Evolutionary conservation across 2,113 vertebrate genomes (phyloP).

Genomic region (Crypturellus undulatus): DNA sequence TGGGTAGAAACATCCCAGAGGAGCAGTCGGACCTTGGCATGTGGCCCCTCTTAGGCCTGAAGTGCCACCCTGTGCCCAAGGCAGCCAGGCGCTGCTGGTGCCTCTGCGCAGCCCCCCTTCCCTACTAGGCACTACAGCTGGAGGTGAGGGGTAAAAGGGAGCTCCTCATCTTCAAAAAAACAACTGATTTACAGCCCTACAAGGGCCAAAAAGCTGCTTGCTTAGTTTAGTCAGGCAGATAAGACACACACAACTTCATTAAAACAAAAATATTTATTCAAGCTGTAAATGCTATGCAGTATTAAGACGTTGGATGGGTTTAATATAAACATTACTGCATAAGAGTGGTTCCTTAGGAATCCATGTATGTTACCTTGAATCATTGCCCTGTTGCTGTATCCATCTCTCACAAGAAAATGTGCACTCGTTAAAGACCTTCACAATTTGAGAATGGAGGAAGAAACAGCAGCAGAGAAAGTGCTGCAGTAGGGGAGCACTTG

Average conservation of each 20-base stretch:
- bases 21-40: no score
- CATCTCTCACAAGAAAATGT: slow-evolving; percentile 61
- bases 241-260: neutral
- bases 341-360: slow-evolving; percentile 74
- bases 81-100: no score
- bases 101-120: no score
- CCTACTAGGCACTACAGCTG: neutral
- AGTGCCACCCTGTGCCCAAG: neutral
- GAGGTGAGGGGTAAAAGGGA: neutral
- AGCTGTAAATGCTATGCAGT: slow-evolving; percentile 75
- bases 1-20: neutral
- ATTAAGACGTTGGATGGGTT: slow-evolving; percentile 64
- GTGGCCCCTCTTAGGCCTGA: no score
- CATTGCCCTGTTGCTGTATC: slow-evolving; percentile 68
- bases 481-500: neutral
- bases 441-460: slow-evolving; percentile 35
- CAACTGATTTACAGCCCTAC: neutral
- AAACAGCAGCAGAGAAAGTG: neutral
- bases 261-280: slow-evolving; percentile 81
- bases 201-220: fast-evolving
- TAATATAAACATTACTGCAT: slow-evolving; percentile 79
- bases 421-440: slow-evolving; percentile 8
- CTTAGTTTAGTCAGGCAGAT: neutral
- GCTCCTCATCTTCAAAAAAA: neutral
- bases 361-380: slow-evolving; percentile 49